Evolutionary conservation across 2,113 vertebrate genomes (phyloP).

Genomic region (Tyrannus savana): DNA sequence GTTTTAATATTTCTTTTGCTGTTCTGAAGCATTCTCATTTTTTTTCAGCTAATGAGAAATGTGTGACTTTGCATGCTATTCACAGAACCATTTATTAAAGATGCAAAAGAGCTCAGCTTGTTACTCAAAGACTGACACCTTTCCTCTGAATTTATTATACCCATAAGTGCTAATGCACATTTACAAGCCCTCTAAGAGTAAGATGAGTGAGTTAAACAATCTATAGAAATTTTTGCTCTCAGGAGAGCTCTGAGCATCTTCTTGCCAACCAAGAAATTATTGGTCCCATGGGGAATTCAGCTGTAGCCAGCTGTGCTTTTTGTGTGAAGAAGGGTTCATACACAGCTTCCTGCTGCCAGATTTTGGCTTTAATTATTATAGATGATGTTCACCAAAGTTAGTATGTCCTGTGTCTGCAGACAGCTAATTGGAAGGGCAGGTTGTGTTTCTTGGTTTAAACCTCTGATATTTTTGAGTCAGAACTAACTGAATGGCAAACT

Average conservation of each 20-base stretch:
- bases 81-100: not conserved
- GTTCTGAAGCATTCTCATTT: slow-evolving; percentile 44
- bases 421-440: not conserved
- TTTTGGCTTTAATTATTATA: not conserved
- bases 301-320: not conserved
- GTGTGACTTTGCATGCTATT: not conserved
- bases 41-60: slow-evolving; percentile 59
- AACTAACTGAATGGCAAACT: not conserved
- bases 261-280: not conserved
- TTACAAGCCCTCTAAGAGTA: not conserved
- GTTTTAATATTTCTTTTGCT: slow-evolving; percentile 63
- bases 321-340: not conserved
- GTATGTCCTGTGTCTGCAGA: not conserved
- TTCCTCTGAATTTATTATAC: slow-evolving; percentile 17
- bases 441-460: not conserved
- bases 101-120: not conserved
- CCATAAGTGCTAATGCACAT: not conserved
- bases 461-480: not conserved
- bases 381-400: not conserved
- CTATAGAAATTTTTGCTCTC: not conserved
- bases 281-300: not conserved
- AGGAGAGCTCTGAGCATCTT: not conserved
- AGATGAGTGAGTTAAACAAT: not conserved
- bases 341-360: rapidly evolving
- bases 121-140: slow-evolving; percentile 4